Conservation (phyloP, 37 sponge, comb jelly and placozoan genomes). For the Mnemiopsis leidyi region DNA sequence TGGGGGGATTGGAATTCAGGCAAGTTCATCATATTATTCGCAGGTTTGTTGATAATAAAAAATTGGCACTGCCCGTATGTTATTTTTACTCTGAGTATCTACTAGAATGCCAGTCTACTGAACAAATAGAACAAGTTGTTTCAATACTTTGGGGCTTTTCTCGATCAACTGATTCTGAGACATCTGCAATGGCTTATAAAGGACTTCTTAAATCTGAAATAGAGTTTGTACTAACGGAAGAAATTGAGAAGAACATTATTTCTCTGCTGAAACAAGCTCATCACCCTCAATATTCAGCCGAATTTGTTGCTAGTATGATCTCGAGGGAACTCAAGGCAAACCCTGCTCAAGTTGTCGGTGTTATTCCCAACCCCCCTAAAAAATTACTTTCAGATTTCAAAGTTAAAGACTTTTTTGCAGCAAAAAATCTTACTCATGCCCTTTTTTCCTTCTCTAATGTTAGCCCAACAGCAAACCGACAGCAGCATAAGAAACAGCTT, state of each 20-base stretch:
- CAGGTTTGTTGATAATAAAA: not conserved
- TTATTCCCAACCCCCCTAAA: not conserved
- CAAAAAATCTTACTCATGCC: not conserved
- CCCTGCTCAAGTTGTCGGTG: not conserved
- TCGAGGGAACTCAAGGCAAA: not conserved
- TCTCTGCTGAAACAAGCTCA: not conserved
- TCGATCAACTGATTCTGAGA: not conserved
- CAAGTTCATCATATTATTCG: not conserved
- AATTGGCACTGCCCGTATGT: not conserved
- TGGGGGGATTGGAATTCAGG: not conserved
- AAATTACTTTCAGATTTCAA: not conserved
- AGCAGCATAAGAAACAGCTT: constrained; percentile 33
- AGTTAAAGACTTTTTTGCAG: not conserved
- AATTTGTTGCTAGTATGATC: constrained; percentile 8
- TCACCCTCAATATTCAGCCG: constrained; percentile 15
- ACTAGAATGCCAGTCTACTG: not conserved
- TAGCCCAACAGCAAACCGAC: not conserved
- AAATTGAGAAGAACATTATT: not conserved
- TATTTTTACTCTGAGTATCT: not conserved
- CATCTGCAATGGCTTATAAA: constrained; percentile 8
- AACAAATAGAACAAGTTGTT: not conserved
- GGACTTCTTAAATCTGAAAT: constrained; percentile 6
- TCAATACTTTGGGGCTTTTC: constrained; percentile 20
- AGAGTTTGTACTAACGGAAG: not conserved
- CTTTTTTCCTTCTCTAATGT: constrained; percentile 10